Evolutionary conservation across 2,888 invertebrate species (phyloP), one percentile per base, ranked within the genome.

Genomic region (Keiferia lycopersicella): DNA sequence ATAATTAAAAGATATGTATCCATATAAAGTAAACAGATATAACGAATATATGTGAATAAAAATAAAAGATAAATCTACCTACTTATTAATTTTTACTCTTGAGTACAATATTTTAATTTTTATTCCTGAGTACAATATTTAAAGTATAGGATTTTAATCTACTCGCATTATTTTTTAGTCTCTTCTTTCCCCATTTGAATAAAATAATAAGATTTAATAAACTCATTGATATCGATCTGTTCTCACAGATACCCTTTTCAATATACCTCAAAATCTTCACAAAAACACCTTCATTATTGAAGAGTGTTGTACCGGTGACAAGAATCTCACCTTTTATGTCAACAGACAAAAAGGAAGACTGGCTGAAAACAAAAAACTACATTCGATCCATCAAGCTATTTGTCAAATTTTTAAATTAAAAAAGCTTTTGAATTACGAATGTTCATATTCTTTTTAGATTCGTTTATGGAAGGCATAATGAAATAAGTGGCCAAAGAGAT

Each of bases 281-380:
- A 73, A 75, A n/a, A 73, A 76, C 64, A 66, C 11, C 11, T 57
- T 30, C 57, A 34, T 57, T 57, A 67, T 63, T 38, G 58, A 63
- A 45, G 67, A 69, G 81, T 83, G 82, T 83, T 79, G 71, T 78
- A 65, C 72, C 74, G 77, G 88, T 82, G 87, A 83, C 82, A 78
- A 87, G 78, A 85, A 82, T 86, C 86, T 81, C 87, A 83, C 87
- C 86, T 82, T 72, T 63, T 65, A 63, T 63, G 59, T 58, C 63
- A 61, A 58, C 53, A 59, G 53, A 58, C 58, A 64, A 68, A 57
- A 69, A 69, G 70, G 68, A 66, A 66, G 73, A 72, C 70, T 69
- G 66, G 68, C 65, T 69, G 70, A 71, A 66, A 69, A 60, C 26
- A 34, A 34, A 2, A 4, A 34, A n/a, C n/a, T 34, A 4, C 34